phyloP scores from a whole-genome alignment of 2,113 vertebrate genomes.

The Heterotilapia buettikoferi region DNA sequence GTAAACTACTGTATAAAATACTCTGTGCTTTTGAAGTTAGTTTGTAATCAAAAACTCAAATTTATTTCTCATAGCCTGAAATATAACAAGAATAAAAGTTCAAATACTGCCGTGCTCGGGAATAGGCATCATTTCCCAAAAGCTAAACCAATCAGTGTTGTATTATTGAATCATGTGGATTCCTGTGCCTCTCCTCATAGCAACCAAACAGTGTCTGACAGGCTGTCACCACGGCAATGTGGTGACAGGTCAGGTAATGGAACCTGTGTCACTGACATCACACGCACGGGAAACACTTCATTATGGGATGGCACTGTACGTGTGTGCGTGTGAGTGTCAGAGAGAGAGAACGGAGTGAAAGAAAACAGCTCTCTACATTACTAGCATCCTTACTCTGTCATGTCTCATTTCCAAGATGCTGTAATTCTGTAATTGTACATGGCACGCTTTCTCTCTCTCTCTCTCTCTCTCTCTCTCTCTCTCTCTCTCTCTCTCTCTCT shows the following conservation, averaged over 20 bases:
- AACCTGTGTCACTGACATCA: slow-evolving; percentile 54
- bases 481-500: accelerated
- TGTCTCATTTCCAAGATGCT: slow-evolving; percentile 64
- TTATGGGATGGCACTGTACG: slow-evolving; percentile 2
- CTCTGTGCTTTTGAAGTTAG: not conserved
- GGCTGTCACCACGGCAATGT: slow-evolving; percentile 29
- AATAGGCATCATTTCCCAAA: not conserved
- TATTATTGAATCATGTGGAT: slow-evolving; percentile 43
- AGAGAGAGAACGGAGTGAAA: not conserved
- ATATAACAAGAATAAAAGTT: not conserved
- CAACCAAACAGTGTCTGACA: slow-evolving; percentile 48
- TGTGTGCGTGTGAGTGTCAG: not conserved
- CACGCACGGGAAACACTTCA: slow-evolving; percentile 30
- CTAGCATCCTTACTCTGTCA: slow-evolving; percentile 45
- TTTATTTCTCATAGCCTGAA: not conserved
- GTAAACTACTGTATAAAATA: not conserved
- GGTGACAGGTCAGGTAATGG: slow-evolving; percentile 67
- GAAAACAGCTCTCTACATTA: slow-evolving; percentile 21
- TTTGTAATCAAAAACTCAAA: not conserved
- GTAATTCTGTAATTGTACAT: slow-evolving; percentile 67
- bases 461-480: not conserved
- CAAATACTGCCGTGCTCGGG: not conserved
- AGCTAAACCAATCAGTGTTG: slow-evolving; percentile 11
- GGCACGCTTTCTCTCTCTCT: not conserved
- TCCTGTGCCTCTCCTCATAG: slow-evolving; percentile 28